These are phyloP conservation scores for Cyprinella venusta DNA, from an alignment of 2,797 vertebrate genomes.

Conservation along the genomic window DNA sequence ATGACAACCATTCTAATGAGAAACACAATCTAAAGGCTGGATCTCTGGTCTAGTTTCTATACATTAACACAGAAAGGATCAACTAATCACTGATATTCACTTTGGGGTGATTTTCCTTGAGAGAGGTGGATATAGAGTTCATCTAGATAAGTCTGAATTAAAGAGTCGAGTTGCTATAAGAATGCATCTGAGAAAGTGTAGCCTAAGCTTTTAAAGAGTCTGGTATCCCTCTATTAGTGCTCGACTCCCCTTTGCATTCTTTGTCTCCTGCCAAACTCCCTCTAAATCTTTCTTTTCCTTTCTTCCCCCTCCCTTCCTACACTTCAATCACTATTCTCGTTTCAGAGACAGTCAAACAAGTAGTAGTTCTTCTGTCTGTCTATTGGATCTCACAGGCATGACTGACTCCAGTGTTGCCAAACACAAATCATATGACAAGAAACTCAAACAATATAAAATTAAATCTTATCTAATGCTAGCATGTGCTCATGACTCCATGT, in stretches of 20 bases:
- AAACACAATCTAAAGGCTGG: background rate
- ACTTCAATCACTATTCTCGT: slow-evolving; percentile 60
- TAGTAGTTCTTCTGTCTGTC: slow-evolving; percentile 67
- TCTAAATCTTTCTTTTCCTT: slow-evolving; percentile 44
- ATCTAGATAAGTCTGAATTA: slow-evolving; percentile 18
- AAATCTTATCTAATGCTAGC: background rate
- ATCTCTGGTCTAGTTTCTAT: background rate
- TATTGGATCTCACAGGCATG: slow-evolving; percentile 69
- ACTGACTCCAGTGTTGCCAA: slow-evolving; percentile 70
- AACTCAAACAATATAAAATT: slow-evolving; percentile 27
- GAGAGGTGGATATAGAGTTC: background rate
- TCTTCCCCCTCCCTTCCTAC: slow-evolving; percentile 21
- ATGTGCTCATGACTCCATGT: background rate
- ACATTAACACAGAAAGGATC: background rate
- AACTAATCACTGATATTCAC: background rate
- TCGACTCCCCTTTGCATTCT: slow-evolving; percentile 50
- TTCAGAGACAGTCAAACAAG: slow-evolving; percentile 73
- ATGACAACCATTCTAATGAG: background rate
- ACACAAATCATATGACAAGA: slow-evolving; percentile 60
- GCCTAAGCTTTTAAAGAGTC: slow-evolving; percentile 6
- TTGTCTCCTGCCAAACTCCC: slow-evolving; percentile 43
- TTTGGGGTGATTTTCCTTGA: background rate
- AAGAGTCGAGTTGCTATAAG: slow-evolving; percentile 3
- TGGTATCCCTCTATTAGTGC: slow-evolving; percentile 25
- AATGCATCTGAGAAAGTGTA: background rate